These are phyloP conservation scores for Timema podura DNA, from an alignment of 2,888 invertebrate genomes.

Conservation along the genomic window DNA sequence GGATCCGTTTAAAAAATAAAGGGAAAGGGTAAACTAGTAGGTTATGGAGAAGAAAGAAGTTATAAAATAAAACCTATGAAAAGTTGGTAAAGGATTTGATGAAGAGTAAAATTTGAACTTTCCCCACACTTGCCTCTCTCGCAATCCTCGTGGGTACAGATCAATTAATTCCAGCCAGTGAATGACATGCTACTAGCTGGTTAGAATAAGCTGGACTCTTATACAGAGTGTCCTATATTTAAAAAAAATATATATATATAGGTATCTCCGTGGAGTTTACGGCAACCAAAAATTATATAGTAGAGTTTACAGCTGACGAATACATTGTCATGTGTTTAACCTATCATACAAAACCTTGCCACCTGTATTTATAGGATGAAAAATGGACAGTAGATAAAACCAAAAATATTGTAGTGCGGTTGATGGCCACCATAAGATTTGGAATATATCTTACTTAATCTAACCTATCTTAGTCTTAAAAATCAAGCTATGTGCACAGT, in stretches of 20 bases:
- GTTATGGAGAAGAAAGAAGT: background rate
- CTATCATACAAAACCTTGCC: too few relatives aligned
- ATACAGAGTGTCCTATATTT: background rate
- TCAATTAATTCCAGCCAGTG: constrained; percentile 14
- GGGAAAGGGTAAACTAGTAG: background rate
- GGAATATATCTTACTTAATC: too few relatives aligned
- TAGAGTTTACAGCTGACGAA: too few relatives aligned
- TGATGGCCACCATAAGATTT: too few relatives aligned
- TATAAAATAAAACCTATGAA: constrained; percentile 7
- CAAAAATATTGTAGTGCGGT: too few relatives aligned
- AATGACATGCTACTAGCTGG: background rate
- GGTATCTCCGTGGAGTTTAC: too few relatives aligned
- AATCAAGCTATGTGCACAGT: too few relatives aligned
- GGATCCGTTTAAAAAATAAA: constrained; percentile 19
- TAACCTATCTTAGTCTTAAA: too few relatives aligned
- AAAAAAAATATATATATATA: background rate
- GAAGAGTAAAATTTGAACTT: constrained; percentile 25
- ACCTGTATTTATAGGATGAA: too few relatives aligned
- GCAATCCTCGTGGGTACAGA: constrained; percentile 15
- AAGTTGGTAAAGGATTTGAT: constrained; percentile 26
- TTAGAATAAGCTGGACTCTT: background rate
- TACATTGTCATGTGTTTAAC: too few relatives aligned
- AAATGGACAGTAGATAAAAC: too few relatives aligned
- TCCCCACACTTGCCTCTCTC: background rate
- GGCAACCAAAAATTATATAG: too few relatives aligned